These are phyloP conservation scores for Percopsis omiscomaycus DNA, from an alignment of 2,797 vertebrate species.

Conservation along the genomic window DNA sequence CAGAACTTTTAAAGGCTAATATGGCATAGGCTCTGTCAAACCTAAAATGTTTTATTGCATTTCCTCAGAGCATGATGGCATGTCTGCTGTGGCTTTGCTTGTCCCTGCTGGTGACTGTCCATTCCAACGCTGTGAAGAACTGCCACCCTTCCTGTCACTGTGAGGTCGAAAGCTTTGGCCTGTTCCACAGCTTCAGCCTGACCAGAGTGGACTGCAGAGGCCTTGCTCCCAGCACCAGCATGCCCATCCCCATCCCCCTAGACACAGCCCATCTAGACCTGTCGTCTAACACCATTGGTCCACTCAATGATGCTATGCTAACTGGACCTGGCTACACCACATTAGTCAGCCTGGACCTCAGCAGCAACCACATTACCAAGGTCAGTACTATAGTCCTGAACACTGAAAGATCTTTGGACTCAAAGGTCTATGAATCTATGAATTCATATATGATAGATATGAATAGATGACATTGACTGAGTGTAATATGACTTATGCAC, in stretches of 20 bases:
- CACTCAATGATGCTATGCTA: constrained; percentile 85
- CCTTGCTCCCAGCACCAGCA: constrained; percentile 74
- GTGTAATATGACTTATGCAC: too few species aligned
- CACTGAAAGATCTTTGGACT: too few species aligned
- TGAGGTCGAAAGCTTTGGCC: constrained; percentile 93
- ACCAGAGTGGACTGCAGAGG: constrained; percentile 91
- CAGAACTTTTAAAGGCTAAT: not conserved
- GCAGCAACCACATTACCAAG: constrained; percentile 85
- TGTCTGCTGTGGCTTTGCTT: constrained; percentile 70
- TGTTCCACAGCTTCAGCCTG: constrained; percentile 97
- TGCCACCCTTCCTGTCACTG: constrained; percentile 91
- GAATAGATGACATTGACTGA: too few species aligned
- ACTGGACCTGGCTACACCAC: constrained; percentile 95
- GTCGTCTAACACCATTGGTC: constrained; percentile 86
- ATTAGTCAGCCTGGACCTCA: constrained; percentile 89
- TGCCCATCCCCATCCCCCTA: constrained; percentile 90
- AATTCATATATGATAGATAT: too few species aligned
- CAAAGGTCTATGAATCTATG: too few species aligned
- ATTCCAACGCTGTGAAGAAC: constrained; percentile 72
- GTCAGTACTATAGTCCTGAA: constrained; percentile 60
- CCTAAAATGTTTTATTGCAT: constrained; percentile 6
- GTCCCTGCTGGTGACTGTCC: constrained; percentile 70
- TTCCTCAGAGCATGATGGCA: constrained; percentile 77
- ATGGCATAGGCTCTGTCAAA: not conserved
- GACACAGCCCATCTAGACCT: constrained; percentile 93